Evolutionary conservation across 2,888 invertebrate genomes (phyloP).

Genomic region (Pammene aurita): DNA sequence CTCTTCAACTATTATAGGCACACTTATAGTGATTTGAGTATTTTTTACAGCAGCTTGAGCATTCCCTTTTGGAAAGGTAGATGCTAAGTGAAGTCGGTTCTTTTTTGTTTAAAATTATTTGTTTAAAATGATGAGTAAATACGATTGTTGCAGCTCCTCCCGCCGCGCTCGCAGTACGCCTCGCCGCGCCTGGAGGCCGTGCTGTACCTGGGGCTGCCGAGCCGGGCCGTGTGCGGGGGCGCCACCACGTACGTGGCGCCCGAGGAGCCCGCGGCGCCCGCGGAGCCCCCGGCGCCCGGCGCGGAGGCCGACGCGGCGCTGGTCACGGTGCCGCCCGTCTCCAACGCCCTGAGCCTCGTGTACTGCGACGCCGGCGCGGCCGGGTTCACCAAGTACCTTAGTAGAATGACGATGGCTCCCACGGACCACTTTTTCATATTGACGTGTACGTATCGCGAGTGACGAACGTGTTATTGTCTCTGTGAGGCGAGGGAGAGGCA

Average conservation of each 20-base stretch:
- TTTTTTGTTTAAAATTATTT: too few relatives aligned
- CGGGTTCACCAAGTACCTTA: conserved; percentile 75
- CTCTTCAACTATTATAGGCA: too few relatives aligned
- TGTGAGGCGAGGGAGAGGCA: background rate
- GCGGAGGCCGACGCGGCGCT: conserved; percentile 62
- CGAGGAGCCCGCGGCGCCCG: conserved; percentile 67
- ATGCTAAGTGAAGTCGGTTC: too few relatives aligned
- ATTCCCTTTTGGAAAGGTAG: too few relatives aligned
- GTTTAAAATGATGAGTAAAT: too few relatives aligned
- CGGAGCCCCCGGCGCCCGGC: conserved; percentile 60
- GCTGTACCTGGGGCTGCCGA: conserved; percentile 64
- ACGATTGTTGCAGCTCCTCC: conserved; percentile 79
- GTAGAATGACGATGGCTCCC: conserved; percentile 57
- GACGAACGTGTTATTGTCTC: conserved; percentile 45
- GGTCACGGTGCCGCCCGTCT: conserved; percentile 84
- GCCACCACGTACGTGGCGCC: conserved; percentile 67
- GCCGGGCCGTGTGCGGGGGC: conserved; percentile 56
- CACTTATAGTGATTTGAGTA: too few relatives aligned
- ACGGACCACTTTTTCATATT: conserved; percentile 66
- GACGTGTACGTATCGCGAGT: conserved; percentile 69
- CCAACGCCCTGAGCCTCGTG: conserved; percentile 87
- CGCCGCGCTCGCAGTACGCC: conserved; percentile 64
- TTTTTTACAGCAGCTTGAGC: too few relatives aligned
- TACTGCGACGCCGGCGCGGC: conserved; percentile 81
- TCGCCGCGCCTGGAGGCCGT: conserved; percentile 62